phyloP scores from a whole-genome alignment of 2,888 invertebrate species.

The Melanostoma mellinum region DNA sequence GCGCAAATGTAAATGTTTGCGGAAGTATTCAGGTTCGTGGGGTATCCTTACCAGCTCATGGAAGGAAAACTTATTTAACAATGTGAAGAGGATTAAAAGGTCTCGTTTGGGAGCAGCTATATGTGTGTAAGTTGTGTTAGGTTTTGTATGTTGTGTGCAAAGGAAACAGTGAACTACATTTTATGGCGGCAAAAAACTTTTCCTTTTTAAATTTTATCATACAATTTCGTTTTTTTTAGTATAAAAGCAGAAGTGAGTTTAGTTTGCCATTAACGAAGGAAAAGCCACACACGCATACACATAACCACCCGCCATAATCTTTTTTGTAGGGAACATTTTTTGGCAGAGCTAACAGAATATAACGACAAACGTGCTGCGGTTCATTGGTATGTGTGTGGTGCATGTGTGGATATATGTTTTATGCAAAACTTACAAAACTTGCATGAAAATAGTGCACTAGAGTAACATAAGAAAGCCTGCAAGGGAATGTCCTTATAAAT shows the following conservation, averaged over 20 bases:
- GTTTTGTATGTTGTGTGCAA: neutral
- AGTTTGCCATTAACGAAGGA: conserved; percentile 23
- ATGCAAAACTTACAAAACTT: conserved; percentile 42
- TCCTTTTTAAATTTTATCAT: conserved; percentile 41
- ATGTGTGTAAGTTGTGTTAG: conserved; percentile 17
- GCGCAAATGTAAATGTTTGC: conserved; percentile 21
- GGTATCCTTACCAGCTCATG: conserved; percentile 45
- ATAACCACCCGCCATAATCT: neutral
- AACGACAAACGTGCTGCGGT: conserved; percentile 4
- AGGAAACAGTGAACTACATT: conserved; percentile 67
- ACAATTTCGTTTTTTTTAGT: conserved; percentile 32
- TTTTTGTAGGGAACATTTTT: neutral
- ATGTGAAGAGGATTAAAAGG: conserved; percentile 55
- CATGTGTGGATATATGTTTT: conserved; percentile 17
- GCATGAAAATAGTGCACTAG: conserved; percentile 54
- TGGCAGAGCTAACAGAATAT: neutral
- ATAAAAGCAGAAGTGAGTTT: neutral
- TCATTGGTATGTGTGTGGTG: conserved; percentile 12
- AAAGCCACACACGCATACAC: neutral
- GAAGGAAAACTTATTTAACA: conserved; percentile 62
- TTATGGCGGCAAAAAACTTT: conserved; percentile 46
- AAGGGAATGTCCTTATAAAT: conserved; percentile 58
- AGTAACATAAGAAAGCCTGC: conserved; percentile 34
- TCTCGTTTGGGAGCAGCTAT: conserved; percentile 23
- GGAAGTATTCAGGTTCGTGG: conserved; percentile 60